These are phyloP conservation scores for Passerculus sandwichensis DNA, from an alignment of 2,797 vertebrate species.

Conservation along the genomic window DNA sequence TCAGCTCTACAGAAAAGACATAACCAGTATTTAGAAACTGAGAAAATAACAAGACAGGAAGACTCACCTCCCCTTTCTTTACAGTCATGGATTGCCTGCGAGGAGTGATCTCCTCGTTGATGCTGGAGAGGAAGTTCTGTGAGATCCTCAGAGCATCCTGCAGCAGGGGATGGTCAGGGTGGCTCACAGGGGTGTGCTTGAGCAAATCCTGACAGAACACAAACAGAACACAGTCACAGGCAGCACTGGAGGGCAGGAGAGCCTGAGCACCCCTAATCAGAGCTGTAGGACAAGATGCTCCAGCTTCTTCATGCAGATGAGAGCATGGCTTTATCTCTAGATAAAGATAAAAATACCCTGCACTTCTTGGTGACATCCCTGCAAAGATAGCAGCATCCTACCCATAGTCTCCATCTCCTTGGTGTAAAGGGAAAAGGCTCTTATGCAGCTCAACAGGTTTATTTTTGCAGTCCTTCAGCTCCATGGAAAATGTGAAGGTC, in stretches of 20 bases:
- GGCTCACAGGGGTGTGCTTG: constrained; percentile 93
- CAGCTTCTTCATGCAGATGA: not conserved
- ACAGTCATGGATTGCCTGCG: constrained; percentile 94
- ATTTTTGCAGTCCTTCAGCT: not conserved
- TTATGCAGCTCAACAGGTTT: not conserved
- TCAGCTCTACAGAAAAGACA: not conserved
- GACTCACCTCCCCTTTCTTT: constrained; percentile 94
- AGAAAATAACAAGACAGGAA: not conserved
- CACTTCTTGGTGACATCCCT: not conserved
- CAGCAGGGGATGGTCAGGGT: constrained; percentile 91
- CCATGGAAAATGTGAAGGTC: not conserved
- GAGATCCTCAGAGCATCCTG: constrained; percentile 96
- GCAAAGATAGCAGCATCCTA: not conserved
- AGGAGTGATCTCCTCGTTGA: constrained; percentile 96
- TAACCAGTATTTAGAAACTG: not conserved
- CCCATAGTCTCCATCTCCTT: not conserved
- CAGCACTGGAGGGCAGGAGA: not conserved
- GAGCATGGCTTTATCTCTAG: not conserved
- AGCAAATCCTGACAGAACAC: constrained; percentile 86
- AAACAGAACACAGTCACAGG: not conserved
- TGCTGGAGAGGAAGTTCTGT: constrained; percentile 98
- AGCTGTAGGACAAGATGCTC: not conserved
- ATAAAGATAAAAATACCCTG: not conserved
- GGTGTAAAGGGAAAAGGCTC: not conserved
- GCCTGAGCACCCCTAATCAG: not conserved